Evolutionary conservation across 1,140 invertebrate genomes (phyloP).

Genomic region (Coenobita brevimanus): DNA sequence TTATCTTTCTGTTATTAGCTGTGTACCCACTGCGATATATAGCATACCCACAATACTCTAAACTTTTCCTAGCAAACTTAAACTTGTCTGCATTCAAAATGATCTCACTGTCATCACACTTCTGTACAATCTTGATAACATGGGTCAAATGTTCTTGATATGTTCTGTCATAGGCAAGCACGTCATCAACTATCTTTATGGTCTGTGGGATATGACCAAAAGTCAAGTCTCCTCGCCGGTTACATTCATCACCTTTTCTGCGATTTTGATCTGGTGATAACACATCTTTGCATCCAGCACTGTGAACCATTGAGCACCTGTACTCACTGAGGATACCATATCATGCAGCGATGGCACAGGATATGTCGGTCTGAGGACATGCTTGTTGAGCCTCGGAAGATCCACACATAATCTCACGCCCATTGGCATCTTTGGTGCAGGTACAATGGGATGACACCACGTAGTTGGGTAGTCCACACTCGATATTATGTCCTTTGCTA

Average conservation of each 20-base stretch:
- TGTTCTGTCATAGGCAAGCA: constrained; percentile 48
- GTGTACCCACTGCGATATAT: no score
- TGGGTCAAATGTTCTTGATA: constrained; percentile 37
- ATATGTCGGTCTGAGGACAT: constrained; percentile 70
- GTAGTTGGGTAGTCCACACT: constrained; percentile 62
- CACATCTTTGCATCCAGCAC: constrained; percentile 71
- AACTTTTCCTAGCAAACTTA: no score
- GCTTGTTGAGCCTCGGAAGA: constrained; percentile 71
- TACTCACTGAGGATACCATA: constrained; percentile 33
- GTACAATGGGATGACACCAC: constrained; percentile 74
- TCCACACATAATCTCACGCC: constrained; percentile 73
- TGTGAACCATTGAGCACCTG: constrained; percentile 43
- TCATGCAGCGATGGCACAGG: constrained; percentile 70
- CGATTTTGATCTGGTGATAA: constrained; percentile 71
- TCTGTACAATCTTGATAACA: no score
- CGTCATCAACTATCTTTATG: constrained; percentile 68
- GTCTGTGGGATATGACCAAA: constrained; percentile 48
- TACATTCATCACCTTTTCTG: constrained; percentile 64
- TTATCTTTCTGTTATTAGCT: no score
- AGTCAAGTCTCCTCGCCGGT: constrained; percentile 68
- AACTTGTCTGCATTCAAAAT: no score
- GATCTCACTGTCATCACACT: no score
- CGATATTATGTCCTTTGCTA: constrained; percentile 70
- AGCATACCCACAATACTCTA: no score
- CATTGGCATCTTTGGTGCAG: constrained; percentile 72